These are phyloP conservation scores for Scaptomyza flava DNA, from an alignment of 2,888 invertebrate species.

Conservation along the genomic window DNA sequence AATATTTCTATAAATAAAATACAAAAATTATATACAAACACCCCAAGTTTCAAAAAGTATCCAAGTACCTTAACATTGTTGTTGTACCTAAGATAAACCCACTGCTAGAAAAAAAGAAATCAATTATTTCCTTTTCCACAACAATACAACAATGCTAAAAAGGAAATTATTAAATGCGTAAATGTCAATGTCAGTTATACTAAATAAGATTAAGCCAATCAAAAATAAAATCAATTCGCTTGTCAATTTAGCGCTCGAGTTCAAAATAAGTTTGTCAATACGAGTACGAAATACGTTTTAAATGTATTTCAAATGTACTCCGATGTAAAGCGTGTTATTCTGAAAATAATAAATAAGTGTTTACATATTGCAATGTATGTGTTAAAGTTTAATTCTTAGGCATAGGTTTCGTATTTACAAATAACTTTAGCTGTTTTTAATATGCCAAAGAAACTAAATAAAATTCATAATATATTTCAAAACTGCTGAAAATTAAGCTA, in stretches of 20 bases:
- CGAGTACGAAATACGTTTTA: slow-evolving; percentile 41
- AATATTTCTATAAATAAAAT: slow-evolving; percentile 28
- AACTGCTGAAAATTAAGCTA: slow-evolving; percentile 10
- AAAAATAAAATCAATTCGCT: slow-evolving; percentile 40
- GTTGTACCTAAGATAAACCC: slow-evolving; percentile 37
- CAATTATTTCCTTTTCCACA: slow-evolving; percentile 27
- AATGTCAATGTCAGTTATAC: slow-evolving; percentile 24
- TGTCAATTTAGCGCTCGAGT: slow-evolving; percentile 59
- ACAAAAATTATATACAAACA: slow-evolving; percentile 11
- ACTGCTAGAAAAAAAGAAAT: slow-evolving; percentile 12
- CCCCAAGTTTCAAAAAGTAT: slow-evolving; percentile 38
- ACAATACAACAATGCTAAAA: slow-evolving; percentile 1
- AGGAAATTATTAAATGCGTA: slow-evolving; percentile 33
- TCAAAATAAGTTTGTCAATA: slow-evolving; percentile 35
- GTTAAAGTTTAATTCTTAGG: not conserved
- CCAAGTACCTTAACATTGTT: slow-evolving; percentile 41
- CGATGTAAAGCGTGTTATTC: slow-evolving; percentile 69
- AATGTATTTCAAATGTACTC: slow-evolving; percentile 46
- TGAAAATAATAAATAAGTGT: slow-evolving; percentile 56
- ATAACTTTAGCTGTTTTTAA: slow-evolving; percentile 1
- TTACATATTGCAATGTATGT: slow-evolving; percentile 4
- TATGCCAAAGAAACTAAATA: slow-evolving; percentile 25
- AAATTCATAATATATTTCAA: not conserved
- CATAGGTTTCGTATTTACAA: slow-evolving; percentile 5
- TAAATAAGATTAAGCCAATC: slow-evolving; percentile 18